These are phyloP conservation scores for Hydrolagus colliei DNA, from an alignment of 2,797 vertebrate genomes.

Conservation along the genomic window DNA sequence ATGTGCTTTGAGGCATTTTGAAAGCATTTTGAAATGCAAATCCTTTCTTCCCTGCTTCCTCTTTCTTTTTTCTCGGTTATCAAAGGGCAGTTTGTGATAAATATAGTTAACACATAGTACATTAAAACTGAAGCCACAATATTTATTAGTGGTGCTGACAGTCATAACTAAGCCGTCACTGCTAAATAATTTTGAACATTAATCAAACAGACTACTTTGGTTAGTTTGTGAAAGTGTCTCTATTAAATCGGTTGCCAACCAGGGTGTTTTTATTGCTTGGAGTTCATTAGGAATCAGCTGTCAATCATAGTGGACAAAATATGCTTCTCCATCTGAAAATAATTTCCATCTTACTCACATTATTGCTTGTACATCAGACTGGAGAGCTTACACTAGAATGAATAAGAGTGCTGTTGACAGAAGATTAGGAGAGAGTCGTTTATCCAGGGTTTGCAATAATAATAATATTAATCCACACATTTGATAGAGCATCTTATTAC, in stretches of 20 bases:
- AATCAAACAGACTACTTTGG: conserved; percentile 5
- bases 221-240: neutral
- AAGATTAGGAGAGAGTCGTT: neutral
- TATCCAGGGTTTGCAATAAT: neutral
- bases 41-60: neutral
- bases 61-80: neutral
- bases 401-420: neutral
- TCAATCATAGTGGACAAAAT: neutral
- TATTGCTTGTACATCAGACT: neutral
- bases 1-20: too few species aligned
- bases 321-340: neutral
- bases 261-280: neutral
- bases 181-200: conserved; percentile 14
- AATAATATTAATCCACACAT: too few species aligned
- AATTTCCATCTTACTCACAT: neutral
- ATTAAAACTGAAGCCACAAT: conserved; percentile 13
- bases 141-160: conserved; percentile 9
- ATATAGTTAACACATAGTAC: neutral
- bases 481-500: too few species aligned
- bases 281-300: neutral
- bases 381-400: neutral
- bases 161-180: conserved; percentile 7
- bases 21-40: neutral
- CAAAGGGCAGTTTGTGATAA: neutral
- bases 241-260: neutral